Percentiles rank a stretch among this genome's conserved stretches.
Conservation (phyloP, 2,113 vertebrate species). For the Boulengerochromis microlepis region DNA sequence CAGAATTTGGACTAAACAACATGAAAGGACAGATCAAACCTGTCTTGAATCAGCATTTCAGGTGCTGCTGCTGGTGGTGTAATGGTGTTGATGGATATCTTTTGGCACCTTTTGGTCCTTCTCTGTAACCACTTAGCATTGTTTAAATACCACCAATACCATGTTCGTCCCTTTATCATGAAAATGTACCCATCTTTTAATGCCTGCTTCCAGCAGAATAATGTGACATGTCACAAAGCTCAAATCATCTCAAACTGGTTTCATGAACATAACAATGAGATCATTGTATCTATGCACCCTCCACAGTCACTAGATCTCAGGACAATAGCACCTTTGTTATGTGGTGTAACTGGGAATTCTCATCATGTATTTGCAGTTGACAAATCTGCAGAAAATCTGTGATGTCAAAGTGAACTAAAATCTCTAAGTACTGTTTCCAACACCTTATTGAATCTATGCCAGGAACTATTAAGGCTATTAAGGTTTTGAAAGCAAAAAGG, state of each 20-base stretch:
- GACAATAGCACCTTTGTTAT: background rate
- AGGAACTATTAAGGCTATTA: background rate
- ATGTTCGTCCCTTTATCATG: rapidly evolving
- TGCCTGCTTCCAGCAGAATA: background rate
- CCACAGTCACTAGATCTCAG: background rate
- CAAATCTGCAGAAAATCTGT: background rate
- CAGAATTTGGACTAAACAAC: background rate
- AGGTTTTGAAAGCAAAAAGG: background rate
- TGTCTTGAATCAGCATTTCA: background rate
- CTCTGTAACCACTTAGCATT: background rate
- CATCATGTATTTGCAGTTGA: background rate
- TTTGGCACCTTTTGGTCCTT: background rate
- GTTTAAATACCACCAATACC: background rate
- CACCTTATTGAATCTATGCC: background rate
- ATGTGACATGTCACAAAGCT: background rate
- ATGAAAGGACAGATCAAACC: background rate
- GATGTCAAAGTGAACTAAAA: background rate
- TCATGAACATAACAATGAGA: background rate
- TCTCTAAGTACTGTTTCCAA: background rate
- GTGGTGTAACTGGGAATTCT: background rate
- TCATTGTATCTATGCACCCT: background rate
- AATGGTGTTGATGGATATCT: background rate
- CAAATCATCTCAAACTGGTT: background rate
- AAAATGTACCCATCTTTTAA: background rate
- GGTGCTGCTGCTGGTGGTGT: background rate